Conservation (phyloP, 2,113 vertebrate species). For the Dasypus novemcinctus region DNA sequence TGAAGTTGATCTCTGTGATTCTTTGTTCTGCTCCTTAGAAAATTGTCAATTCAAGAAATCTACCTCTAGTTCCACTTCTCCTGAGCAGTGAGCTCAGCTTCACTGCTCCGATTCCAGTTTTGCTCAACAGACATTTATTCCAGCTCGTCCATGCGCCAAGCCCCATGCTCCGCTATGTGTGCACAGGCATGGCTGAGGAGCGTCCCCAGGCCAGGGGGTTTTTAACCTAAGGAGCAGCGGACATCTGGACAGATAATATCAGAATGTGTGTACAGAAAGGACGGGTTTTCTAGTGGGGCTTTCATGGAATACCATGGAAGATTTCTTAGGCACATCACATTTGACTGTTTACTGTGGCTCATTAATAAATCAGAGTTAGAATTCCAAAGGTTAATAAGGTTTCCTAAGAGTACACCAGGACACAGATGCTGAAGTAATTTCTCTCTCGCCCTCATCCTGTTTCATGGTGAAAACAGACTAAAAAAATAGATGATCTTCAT, state of each 20-base stretch:
- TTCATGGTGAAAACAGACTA: neutral
- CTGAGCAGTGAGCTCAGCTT: neutral
- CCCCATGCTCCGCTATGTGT: neutral
- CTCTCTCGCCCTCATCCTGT: neutral
- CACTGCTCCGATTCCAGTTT: conserved; percentile 11
- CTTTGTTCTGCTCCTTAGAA: conserved; percentile 49
- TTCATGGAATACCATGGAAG: neutral
- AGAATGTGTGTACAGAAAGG: neutral
- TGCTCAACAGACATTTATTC: conserved; percentile 5
- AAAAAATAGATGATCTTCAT: neutral
- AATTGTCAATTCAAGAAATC: conserved; percentile 42
- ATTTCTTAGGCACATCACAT: neutral
- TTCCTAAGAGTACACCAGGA: neutral
- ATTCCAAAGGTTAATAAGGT: neutral
- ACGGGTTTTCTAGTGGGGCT: neutral
- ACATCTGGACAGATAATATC: too few species aligned
- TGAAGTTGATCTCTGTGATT: conserved; percentile 22
- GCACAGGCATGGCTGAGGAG: neutral
- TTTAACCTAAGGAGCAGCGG: neutral
- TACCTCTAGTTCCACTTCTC: conserved; percentile 26
- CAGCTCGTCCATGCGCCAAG: neutral
- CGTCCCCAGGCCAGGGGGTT: neutral
- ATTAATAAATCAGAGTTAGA: neutral
- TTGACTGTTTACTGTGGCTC: neutral
- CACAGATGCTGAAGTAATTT: conserved; percentile 4